phyloP scores from a whole-genome alignment of 1,140 invertebrate genomes.

The Cydia amplana region DNA sequence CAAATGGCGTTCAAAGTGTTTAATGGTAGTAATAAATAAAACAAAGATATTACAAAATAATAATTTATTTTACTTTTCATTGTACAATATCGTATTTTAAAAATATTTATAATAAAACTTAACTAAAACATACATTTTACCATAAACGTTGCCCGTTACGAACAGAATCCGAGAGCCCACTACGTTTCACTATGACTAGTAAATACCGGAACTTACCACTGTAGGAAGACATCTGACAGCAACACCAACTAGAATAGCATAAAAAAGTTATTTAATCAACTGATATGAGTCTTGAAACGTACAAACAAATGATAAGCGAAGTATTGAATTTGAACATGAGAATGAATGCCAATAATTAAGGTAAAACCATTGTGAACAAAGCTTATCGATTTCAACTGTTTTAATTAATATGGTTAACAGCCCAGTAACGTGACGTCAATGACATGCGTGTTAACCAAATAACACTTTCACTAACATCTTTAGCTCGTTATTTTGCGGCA shows the following conservation, averaged over 20 bases:
- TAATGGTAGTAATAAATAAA: constrained; percentile 41
- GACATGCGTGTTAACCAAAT: no score
- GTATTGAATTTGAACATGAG: neutral
- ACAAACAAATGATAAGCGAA: constrained; percentile 9
- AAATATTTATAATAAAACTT: constrained; percentile 25
- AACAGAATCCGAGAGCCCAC: constrained; percentile 47
- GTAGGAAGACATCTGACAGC: constrained; percentile 36
- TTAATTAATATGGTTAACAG: constrained; percentile 24
- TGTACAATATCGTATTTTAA: constrained; percentile 21
- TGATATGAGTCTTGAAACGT: neutral
- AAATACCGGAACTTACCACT: constrained; percentile 68
- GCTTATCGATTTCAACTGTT: neutral
- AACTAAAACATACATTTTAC: constrained; percentile 38
- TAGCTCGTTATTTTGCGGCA: no score
- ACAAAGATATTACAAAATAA: constrained; percentile 41
- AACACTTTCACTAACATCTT: no score
- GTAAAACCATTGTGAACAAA: neutral
- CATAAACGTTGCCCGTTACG: constrained; percentile 35
- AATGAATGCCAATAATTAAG: constrained; percentile 2
- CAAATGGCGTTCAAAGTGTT: no score
- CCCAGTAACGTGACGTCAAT: neutral
- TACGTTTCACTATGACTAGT: constrained; percentile 62
- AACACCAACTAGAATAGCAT: constrained; percentile 72
- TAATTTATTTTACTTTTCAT: constrained; percentile 51
- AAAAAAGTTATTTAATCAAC: constrained; percentile 41